These are phyloP conservation scores for Nylanderia fulva DNA, from an alignment of 1,140 invertebrate species.

Conservation along the genomic window DNA sequence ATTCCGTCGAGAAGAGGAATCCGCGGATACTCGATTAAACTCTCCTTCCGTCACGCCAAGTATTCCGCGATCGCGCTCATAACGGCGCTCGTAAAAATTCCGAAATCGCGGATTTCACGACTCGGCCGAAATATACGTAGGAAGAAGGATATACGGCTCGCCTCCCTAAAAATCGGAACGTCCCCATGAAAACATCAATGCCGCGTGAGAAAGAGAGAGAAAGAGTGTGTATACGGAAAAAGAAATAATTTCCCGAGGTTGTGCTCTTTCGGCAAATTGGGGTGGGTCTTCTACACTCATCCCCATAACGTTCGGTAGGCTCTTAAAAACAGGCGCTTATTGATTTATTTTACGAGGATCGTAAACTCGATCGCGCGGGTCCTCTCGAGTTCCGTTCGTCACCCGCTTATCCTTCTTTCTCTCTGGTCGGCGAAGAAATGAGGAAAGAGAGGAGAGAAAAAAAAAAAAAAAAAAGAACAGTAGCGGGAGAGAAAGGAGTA, in stretches of 20 bases:
- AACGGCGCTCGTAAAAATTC: conserved; percentile 29
- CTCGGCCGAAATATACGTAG: conserved; percentile 12
- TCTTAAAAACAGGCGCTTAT: conserved; percentile 64
- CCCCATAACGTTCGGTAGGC: conserved; percentile 47
- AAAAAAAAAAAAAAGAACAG: conserved; percentile 3
- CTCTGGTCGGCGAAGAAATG: background rate
- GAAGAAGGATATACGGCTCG: conserved; percentile 14
- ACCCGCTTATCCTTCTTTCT: conserved; percentile 24
- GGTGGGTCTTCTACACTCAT: no score
- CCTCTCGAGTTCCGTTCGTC: conserved; percentile 58
- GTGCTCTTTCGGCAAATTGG: background rate
- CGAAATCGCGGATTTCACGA: background rate
- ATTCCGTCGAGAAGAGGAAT: background rate
- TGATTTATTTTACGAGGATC: conserved; percentile 75
- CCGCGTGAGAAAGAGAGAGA: conserved; percentile 37
- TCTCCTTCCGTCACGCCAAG: background rate
- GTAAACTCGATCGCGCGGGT: conserved; percentile 69
- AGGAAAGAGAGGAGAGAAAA: background rate
- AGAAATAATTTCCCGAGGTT: conserved; percentile 52
- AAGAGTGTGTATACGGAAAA: no score
- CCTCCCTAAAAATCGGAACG: conserved; percentile 37
- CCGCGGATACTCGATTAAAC: conserved; percentile 10
- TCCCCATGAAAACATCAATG: conserved; percentile 41
- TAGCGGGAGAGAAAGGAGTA: conserved; percentile 6
- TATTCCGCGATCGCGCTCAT: background rate